Evolutionary conservation across 2,113 vertebrate species (phyloP).

Genomic region (Otocyon megalotis): DNA sequence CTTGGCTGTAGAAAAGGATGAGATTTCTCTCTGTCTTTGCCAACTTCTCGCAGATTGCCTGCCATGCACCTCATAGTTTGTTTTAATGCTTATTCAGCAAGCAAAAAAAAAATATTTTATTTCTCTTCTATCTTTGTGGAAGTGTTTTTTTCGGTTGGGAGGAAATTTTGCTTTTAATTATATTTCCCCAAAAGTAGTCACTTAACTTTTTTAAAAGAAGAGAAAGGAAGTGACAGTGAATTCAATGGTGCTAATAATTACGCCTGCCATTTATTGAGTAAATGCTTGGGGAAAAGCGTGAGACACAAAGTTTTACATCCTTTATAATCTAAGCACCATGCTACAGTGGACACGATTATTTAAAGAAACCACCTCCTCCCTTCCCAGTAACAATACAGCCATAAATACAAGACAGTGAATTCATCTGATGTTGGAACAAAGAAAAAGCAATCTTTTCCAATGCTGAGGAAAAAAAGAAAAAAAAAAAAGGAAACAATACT

Average conservation of each 20-base stretch:
- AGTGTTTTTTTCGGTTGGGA: background rate
- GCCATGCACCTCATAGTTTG: background rate
- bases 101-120: background rate
- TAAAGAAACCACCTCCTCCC: background rate
- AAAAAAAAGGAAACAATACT: background rate
- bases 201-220: background rate
- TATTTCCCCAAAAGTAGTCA: background rate
- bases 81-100: background rate
- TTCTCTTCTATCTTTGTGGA: background rate
- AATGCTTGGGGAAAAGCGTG: background rate
- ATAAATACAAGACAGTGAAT: background rate
- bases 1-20: background rate
- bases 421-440: background rate
- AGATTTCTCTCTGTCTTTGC: background rate
- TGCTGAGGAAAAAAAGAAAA: background rate
- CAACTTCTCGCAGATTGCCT: background rate
- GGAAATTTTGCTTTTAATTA: background rate
- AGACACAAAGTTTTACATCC: background rate
- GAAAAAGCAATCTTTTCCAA: background rate
- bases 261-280: background rate
- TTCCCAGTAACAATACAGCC: background rate
- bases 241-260: background rate
- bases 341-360: background rate
- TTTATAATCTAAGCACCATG: background rate
- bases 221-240: background rate